Evolutionary conservation across 2,113 vertebrate genomes (phyloP).

Genomic region (Trachemys scripta): DNA sequence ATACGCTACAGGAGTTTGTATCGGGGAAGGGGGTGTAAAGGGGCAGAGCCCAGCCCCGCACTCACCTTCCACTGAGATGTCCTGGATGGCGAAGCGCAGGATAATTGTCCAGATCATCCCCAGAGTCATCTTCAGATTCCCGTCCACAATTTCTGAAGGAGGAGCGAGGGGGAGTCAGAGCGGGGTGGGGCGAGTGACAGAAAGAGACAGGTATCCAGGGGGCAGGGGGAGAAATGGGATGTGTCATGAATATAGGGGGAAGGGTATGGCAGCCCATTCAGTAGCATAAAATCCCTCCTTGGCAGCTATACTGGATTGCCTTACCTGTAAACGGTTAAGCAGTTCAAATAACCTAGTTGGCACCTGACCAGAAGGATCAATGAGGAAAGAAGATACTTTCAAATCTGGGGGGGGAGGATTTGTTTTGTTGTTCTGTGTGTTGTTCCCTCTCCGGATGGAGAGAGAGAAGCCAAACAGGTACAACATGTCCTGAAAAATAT

Average conservation of each 20-base stretch:
- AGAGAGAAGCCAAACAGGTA: too few relatives aligned
- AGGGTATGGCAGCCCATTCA: too few relatives aligned
- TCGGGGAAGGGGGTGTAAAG: not conserved
- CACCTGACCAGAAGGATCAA: too few relatives aligned
- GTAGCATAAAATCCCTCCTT: too few relatives aligned
- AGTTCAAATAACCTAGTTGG: too few relatives aligned
- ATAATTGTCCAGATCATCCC: constrained; percentile 98
- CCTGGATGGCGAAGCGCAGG: constrained; percentile 93
- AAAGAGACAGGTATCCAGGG: not conserved
- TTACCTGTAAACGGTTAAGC: too few relatives aligned
- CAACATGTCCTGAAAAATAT: too few relatives aligned
- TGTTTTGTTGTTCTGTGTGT: too few relatives aligned
- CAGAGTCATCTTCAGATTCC: constrained; percentile 94
- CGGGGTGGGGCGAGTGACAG: not conserved
- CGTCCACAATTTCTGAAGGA: constrained; percentile 89
- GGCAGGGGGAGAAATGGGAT: not conserved
- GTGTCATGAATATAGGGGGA: not conserved
- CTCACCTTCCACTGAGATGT: constrained; percentile 93
- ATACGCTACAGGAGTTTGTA: not conserved
- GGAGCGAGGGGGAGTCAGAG: not conserved
- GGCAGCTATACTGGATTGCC: too few relatives aligned
- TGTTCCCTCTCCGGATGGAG: too few relatives aligned
- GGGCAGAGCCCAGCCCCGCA: not conserved
- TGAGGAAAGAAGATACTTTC: too few relatives aligned
- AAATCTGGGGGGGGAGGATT: too few relatives aligned